Evolutionary conservation across 2,797 vertebrate genomes (phyloP).

Genomic region (Odontamblyopus lacepedii): DNA sequence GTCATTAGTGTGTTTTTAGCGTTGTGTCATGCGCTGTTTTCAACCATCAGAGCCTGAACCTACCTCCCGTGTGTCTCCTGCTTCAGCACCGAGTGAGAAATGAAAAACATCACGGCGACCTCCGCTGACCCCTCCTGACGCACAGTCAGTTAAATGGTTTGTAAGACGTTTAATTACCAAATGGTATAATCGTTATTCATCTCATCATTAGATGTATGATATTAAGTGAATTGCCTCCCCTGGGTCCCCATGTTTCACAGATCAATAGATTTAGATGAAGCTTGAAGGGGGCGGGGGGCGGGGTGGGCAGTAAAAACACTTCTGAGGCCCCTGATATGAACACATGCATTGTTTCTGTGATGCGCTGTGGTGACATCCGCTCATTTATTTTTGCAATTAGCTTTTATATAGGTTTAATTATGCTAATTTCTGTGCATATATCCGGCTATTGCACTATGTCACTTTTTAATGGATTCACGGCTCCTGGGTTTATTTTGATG

Average conservation of each 20-base stretch:
- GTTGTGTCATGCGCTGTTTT: slow-evolving; percentile 64
- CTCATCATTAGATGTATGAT: slow-evolving; percentile 95
- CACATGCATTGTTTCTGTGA: slow-evolving; percentile 69
- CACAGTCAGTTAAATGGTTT: slow-evolving; percentile 93
- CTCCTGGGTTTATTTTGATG: slow-evolving; percentile 70
- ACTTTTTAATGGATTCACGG: slow-evolving; percentile 52
- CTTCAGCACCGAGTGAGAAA: slow-evolving; percentile 55
- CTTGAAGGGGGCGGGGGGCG: slow-evolving; percentile 72
- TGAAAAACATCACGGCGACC: slow-evolving; percentile 81
- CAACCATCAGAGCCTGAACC: slow-evolving; percentile 27
- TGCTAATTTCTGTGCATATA: slow-evolving; percentile 58
- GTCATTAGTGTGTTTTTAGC: slow-evolving; percentile 73
- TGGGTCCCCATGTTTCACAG: slow-evolving; percentile 90
- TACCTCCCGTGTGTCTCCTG: slow-evolving; percentile 38
- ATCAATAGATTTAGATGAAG: slow-evolving; percentile 94
- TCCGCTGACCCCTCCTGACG: slow-evolving; percentile 84
- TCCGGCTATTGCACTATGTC: slow-evolving; percentile 34
- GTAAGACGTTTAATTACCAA: slow-evolving; percentile 98
- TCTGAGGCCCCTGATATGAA: slow-evolving; percentile 65
- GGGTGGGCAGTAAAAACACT: slow-evolving; percentile 76
- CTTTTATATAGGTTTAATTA: slow-evolving; percentile 78
- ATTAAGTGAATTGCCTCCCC: slow-evolving; percentile 94
- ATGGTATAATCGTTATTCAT: slow-evolving; percentile 95
- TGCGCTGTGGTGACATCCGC: slow-evolving; percentile 58
- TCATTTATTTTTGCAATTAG: slow-evolving; percentile 76